A percentile compares a stretch with the other conserved stretches of the same genome.
Conservation (phyloP, 1,140 invertebrate genomes). For the Maniola jurtina region DNA sequence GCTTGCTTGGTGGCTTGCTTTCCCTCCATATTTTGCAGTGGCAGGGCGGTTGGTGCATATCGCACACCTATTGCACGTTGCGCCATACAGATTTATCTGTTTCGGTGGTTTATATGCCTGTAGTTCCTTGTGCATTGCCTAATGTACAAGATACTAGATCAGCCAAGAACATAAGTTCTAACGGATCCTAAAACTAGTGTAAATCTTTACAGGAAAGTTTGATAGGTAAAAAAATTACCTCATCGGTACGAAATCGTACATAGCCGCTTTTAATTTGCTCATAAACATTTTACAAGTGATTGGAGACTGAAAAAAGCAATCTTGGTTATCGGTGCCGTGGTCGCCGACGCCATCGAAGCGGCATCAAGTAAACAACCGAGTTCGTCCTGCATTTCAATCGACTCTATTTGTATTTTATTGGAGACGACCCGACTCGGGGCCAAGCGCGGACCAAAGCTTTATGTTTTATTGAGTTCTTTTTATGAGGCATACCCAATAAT, state of each 20-base stretch:
- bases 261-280: slow-evolving; percentile 50
- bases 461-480: slow-evolving; percentile 75
- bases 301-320: slow-evolving; percentile 72
- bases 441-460: slow-evolving; percentile 63
- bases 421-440: slow-evolving; percentile 58
- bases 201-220: too few relatives aligned
- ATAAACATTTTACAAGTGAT: slow-evolving; percentile 64
- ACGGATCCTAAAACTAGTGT: too few relatives aligned
- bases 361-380: slow-evolving; percentile 70
- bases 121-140: too few relatives aligned
- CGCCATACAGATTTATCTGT: too few relatives aligned
- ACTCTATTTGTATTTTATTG: slow-evolving; percentile 77
- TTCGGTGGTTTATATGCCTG: too few relatives aligned
- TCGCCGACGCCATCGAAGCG: slow-evolving; percentile 46
- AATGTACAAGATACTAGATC: too few relatives aligned
- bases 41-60: too few relatives aligned
- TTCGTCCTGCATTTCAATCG: slow-evolving; percentile 77
- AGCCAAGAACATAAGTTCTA: too few relatives aligned
- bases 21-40: too few relatives aligned
- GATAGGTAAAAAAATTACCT: too few relatives aligned
- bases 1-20: too few relatives aligned
- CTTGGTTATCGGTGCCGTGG: slow-evolving; percentile 65
- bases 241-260: background rate
- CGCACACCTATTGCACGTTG: too few relatives aligned
- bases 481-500: slow-evolving; percentile 67